Percentiles rank a stretch among this genome's conserved stretches.
Conservation (phyloP, 2,113 vertebrate genomes). For the Heteronetta atricapilla region DNA sequence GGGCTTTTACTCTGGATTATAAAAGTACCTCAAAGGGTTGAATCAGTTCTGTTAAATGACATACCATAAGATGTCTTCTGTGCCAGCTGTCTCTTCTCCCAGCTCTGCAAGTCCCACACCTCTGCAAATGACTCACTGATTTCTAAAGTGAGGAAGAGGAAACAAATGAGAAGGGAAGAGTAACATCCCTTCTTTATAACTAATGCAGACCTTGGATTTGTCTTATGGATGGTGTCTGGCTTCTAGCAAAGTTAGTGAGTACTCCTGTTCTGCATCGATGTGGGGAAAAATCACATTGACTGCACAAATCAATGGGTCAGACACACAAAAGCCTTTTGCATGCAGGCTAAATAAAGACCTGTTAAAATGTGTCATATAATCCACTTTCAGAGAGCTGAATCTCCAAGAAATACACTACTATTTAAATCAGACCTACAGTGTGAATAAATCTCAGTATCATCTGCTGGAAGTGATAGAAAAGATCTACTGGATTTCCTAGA, state of each 20-base stretch:
- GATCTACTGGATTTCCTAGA: conserved; percentile 51
- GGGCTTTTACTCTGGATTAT: not conserved
- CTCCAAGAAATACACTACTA: not conserved
- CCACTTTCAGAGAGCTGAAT: not conserved
- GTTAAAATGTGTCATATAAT: not conserved
- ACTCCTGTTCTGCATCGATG: not conserved
- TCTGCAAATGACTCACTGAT: not conserved
- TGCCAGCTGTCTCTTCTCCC: not conserved
- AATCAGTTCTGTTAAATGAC: conserved; percentile 10
- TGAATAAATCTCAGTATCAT: conserved; percentile 21
- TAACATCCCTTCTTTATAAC: not conserved
- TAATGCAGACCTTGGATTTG: conserved; percentile 25
- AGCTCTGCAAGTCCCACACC: not conserved
- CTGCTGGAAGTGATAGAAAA: conserved; percentile 12
- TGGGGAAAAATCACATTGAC: not conserved
- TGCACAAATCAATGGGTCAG: conserved; percentile 25
- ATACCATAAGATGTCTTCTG: not conserved
- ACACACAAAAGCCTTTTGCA: conserved; percentile 1
- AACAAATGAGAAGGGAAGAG: not conserved
- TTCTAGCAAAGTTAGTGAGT: conserved; percentile 30
- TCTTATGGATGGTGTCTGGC: not conserved
- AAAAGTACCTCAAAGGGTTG: not conserved
- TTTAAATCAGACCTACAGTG: not conserved
- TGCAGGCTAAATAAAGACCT: conserved; percentile 1
- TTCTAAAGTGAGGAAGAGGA: not conserved